Percentiles rank a stretch among this genome's conserved stretches.
These are phyloP conservation scores for Chrysopa pallens DNA, from an alignment of 1,140 invertebrate species.

Conservation along the genomic window DNA sequence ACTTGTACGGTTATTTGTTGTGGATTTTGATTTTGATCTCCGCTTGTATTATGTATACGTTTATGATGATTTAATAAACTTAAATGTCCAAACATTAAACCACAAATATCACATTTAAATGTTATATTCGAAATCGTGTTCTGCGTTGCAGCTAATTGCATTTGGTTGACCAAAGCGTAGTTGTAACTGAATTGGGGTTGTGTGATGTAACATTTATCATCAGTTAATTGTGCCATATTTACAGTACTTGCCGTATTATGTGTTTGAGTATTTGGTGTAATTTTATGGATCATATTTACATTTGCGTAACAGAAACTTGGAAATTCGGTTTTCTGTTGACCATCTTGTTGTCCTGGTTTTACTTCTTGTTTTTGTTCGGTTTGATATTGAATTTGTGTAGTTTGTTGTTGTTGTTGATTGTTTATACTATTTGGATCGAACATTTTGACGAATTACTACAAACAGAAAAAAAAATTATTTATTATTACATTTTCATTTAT, in stretches of 20 bases:
- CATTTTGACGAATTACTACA: slow-evolving; percentile 8
- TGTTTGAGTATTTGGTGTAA: slow-evolving; percentile 25
- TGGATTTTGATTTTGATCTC: slow-evolving; percentile 23
- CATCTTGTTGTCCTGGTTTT: slow-evolving; percentile 8
- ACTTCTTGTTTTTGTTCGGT: slow-evolving; percentile 12
- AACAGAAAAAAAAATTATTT: too few relatives aligned
- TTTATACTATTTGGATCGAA: slow-evolving; percentile 22
- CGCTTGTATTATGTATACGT: slow-evolving; percentile 47
- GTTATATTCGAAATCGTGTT: slow-evolving; percentile 60
- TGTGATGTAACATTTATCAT: slow-evolving; percentile 50
- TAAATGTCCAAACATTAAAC: slow-evolving; percentile 61
- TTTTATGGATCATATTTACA: slow-evolving; percentile 44
- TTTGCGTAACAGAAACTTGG: slow-evolving; percentile 48
- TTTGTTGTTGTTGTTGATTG: slow-evolving; percentile 14
- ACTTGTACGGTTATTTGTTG: slow-evolving; percentile 29
- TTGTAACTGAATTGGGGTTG: slow-evolving; percentile 46
- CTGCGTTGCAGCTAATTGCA: slow-evolving; percentile 32
- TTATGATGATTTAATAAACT: slow-evolving; percentile 64
- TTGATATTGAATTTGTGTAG: slow-evolving; percentile 8
- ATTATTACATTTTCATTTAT: too few relatives aligned
- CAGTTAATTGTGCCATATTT: slow-evolving; percentile 39
- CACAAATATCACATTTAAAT: slow-evolving; percentile 73
- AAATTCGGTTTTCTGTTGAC: slow-evolving; percentile 25
- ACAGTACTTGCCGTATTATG: slow-evolving; percentile 29
- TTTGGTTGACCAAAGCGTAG: slow-evolving; percentile 34